Evolutionary conservation across 2,888 invertebrate species (phyloP).

Genomic region (Adela reaumurella): DNA sequence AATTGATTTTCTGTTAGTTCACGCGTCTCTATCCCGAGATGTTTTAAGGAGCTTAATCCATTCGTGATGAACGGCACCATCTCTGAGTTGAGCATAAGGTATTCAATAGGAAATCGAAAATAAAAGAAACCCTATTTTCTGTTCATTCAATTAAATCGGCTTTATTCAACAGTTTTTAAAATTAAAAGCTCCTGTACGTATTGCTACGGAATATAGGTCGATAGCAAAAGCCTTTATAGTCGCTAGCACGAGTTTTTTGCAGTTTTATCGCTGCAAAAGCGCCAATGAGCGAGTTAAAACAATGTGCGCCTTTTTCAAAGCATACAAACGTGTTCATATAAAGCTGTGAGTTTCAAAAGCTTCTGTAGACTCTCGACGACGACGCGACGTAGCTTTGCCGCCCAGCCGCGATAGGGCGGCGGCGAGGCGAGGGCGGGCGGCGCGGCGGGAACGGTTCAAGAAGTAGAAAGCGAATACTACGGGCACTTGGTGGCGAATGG

Average conservation of each 20-base stretch:
- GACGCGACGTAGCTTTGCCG: slow-evolving; percentile 1
- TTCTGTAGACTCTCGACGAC: slow-evolving; percentile 7
- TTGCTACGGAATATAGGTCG: too few relatives aligned
- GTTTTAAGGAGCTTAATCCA: too few relatives aligned
- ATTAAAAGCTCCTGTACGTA: too few relatives aligned
- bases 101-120: too few relatives aligned
- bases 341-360: neutral
- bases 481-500: neutral
- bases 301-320: neutral
- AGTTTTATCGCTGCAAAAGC: neutral
- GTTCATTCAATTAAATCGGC: too few relatives aligned
- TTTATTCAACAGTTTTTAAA: too few relatives aligned
- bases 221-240: too few relatives aligned
- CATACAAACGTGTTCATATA: neutral
- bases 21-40: too few relatives aligned
- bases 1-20: too few relatives aligned
- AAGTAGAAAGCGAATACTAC: neutral
- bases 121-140: too few relatives aligned
- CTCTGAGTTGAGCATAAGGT: too few relatives aligned
- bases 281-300: neutral
- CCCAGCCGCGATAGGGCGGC: slow-evolving; percentile 2
- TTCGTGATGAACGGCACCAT: too few relatives aligned
- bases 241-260: neutral
- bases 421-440: neutral
- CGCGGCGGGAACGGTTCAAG: neutral